These are phyloP conservation scores for Harpegnathos saltator DNA, from an alignment of 1,140 invertebrate genomes.

Conservation along the genomic window DNA sequence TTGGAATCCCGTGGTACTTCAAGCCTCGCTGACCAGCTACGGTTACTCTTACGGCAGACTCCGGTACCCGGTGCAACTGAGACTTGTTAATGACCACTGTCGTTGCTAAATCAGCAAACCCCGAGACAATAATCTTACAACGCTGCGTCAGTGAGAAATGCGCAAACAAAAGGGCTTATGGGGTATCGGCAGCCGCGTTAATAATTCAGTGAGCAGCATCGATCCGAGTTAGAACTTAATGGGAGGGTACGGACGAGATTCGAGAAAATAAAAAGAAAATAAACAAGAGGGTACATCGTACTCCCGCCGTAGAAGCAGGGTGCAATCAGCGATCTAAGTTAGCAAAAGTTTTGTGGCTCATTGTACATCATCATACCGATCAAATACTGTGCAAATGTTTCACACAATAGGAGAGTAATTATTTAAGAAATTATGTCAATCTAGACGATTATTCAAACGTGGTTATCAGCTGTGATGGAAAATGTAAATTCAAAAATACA, in stretches of 20 bases:
- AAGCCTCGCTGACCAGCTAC: conserved; percentile 78
- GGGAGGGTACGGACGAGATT: conserved; percentile 15
- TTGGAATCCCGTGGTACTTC: conserved; percentile 79
- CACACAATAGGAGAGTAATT: neutral
- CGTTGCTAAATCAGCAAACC: conserved; percentile 78
- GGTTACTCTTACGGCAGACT: conserved; percentile 78
- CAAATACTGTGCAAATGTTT: conserved; percentile 1
- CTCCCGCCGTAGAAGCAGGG: conserved; percentile 22
- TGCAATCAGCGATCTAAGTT: conserved; percentile 47
- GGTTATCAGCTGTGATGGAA: conserved; percentile 16
- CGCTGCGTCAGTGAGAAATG: conserved; percentile 41
- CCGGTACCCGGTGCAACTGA: conserved; percentile 78
- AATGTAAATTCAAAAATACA: neutral
- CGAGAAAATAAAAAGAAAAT: conserved; percentile 11
- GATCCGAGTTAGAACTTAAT: conserved; percentile 55
- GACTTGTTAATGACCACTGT: conserved; percentile 73
- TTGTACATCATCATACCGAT: neutral
- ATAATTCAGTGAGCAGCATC: conserved; percentile 32
- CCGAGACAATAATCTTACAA: conserved; percentile 74
- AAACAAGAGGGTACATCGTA: neutral
- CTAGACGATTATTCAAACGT: neutral
- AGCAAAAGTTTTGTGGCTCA: conserved; percentile 1
- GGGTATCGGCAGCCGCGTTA: conserved; percentile 46
- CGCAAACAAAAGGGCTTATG: conserved; percentile 43
- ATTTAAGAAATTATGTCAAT: conserved; percentile 8